These are phyloP conservation scores for Troglohyphantes excavatus DNA, from an alignment of 2,888 invertebrate genomes.

Conservation along the genomic window DNA sequence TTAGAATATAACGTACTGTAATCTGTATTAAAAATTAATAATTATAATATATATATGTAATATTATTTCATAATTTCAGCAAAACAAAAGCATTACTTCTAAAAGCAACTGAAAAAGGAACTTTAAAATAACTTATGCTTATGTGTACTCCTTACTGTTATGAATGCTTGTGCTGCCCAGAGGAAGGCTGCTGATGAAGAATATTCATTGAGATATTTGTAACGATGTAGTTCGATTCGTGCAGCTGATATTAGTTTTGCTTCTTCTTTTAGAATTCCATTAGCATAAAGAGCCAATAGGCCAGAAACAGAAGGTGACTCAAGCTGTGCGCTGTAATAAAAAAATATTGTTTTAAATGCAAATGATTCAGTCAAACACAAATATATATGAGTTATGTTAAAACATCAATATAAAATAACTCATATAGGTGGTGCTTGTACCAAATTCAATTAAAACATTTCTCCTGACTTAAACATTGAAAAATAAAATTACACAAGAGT, in stretches of 20 bases:
- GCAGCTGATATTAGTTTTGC: constrained; percentile 88
- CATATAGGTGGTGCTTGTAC: too few relatives aligned
- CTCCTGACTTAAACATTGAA: too few relatives aligned
- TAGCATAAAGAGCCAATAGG: constrained; percentile 89
- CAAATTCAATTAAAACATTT: too few relatives aligned
- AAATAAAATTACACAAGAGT: too few relatives aligned
- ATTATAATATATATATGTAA: neutral
- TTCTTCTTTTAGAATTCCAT: constrained; percentile 90
- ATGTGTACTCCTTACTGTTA: constrained; percentile 12
- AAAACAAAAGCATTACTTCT: too few relatives aligned
- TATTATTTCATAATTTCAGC: too few relatives aligned
- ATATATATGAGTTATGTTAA: too few relatives aligned
- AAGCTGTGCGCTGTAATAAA: constrained; percentile 82
- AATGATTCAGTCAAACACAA: neutral
- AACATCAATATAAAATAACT: too few relatives aligned
- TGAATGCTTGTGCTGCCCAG: constrained; percentile 85
- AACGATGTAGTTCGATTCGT: constrained; percentile 87
- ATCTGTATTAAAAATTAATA: too few relatives aligned
- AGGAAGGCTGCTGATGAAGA: constrained; percentile 87
- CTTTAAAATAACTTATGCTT: too few relatives aligned
- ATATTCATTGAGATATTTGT: constrained; percentile 86
- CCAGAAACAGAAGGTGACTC: constrained; percentile 88
- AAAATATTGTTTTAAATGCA: neutral
- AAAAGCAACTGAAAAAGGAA: too few relatives aligned
- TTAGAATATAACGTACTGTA: too few relatives aligned